Evolutionary conservation across 2,797 vertebrate species (phyloP), one percentile per base, ranked within the genome.

Genomic region (Notolabrus celidotus): DNA sequence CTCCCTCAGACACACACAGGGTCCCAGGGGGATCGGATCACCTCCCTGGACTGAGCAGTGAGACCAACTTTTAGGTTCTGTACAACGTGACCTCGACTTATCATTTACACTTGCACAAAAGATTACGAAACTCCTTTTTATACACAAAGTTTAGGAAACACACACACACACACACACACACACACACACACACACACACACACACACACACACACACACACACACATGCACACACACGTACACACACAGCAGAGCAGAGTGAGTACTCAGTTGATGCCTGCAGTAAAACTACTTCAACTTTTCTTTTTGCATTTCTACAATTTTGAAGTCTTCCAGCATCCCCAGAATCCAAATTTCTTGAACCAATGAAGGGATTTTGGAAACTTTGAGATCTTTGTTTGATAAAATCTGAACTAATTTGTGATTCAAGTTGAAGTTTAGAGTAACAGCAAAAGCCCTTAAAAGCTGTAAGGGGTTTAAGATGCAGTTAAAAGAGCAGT

Each of bases 61-160:
- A 38, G 2, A 45, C n/a, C 7, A 31, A 9, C 42, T 11, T n/a
- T 29, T 6, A 17, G 31, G 14, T 15, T 74, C 36, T 59, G 43
- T 4, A 1, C 62, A 58, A 14, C 0, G 3, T 41, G 49, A 58
- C 56, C 74, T 66, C 5, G 38, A 27, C 19, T 27, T 27, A 69
- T 49, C 58, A 3, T 52, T 64, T 22, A 58, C 36, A 55, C 15
- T 65, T 53, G 23, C 34, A 63, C 22, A 47, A 54, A 61, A 56
- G 41, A 67, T 74, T 52, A 79, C 1, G 0, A 45, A 59, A 62
- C 42, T 66, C 12, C n/a, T 23, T 27, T 57, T n/a, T n/a, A n/a
- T n/a, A n/a, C n/a, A n/a, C n/a, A n/a, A n/a, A n/a, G n/a, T n/a
- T n/a, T n/a, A n/a, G n/a, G 51, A 47, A 58, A 36, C 61, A 52